Evolutionary conservation across 2,888 invertebrate species (phyloP).

Genomic region (Sceliomorpha sp.): DNA sequence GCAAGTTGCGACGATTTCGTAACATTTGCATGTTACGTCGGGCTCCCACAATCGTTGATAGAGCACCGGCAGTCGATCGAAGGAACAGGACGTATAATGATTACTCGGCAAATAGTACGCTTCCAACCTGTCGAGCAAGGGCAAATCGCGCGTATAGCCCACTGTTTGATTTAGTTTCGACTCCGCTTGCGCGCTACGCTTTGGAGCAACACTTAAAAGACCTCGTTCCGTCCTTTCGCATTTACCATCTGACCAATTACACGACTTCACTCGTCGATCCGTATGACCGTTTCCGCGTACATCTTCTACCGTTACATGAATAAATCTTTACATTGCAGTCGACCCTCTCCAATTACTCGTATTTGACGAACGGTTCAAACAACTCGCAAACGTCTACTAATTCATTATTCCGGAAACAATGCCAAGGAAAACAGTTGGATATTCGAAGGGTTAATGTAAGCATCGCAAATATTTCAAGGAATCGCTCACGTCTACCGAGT

Average conservation of each 20-base stretch:
- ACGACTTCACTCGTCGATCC: conserved; percentile 51
- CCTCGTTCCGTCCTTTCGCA: conserved; percentile 48
- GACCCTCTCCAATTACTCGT: conserved; percentile 27
- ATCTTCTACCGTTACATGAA: conserved; percentile 23
- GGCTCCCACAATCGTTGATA: too few species aligned
- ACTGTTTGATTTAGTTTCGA: conserved; percentile 55
- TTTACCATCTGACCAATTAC: conserved; percentile 71
- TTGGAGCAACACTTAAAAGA: conserved; percentile 49
- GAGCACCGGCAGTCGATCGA: too few species aligned
- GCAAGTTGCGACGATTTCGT: conserved; percentile 40
- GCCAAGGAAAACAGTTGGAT: background rate
- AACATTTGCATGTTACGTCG: too few species aligned
- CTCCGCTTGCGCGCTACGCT: conserved; percentile 49
- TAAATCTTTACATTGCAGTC: conserved; percentile 18
- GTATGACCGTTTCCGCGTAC: conserved; percentile 46
- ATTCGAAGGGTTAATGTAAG: background rate
- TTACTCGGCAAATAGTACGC: conserved; percentile 68
- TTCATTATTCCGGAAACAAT: conserved; percentile 2
- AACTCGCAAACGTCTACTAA: background rate
- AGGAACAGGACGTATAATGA: conserved; percentile 49
- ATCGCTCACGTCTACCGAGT: too few species aligned
- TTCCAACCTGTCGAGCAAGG: conserved; percentile 63
- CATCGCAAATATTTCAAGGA: too few species aligned
- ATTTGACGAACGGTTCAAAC: conserved; percentile 26
- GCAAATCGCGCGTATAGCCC: conserved; percentile 57